Percentiles rank a stretch among this genome's conserved stretches.
phyloP scores from a whole-genome alignment of 2,888 invertebrate genomes.

The Xestoiulus laeticollis region DNA sequence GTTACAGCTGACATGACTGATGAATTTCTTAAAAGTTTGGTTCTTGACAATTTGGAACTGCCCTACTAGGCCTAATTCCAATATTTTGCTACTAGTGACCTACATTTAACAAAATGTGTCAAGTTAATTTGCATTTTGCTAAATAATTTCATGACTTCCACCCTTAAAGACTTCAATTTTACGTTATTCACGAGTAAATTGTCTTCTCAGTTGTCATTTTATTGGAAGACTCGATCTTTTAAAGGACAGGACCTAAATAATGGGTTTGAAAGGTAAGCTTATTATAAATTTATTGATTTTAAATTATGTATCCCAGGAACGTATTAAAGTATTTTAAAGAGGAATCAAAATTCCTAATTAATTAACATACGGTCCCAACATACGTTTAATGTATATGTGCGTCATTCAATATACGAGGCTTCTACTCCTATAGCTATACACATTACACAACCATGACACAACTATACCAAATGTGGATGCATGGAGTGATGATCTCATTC shows the following conservation, averaged over 20 bases:
- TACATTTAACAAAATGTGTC: not conserved
- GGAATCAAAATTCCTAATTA: too few relatives aligned
- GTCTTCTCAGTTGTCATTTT: not conserved
- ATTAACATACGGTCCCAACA: too few relatives aligned
- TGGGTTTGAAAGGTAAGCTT: not conserved
- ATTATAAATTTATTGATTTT: not conserved
- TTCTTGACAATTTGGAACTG: not conserved
- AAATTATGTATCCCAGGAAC: too few relatives aligned
- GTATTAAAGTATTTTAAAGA: too few relatives aligned
- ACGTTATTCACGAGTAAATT: not conserved
- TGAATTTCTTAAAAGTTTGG: not conserved
- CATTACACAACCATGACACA: too few relatives aligned
- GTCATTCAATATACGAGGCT: too few relatives aligned
- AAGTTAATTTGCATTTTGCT: not conserved
- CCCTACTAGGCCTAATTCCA: not conserved
- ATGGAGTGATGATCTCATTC: too few relatives aligned
- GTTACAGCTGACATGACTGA: not conserved
- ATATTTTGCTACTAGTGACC: conserved; percentile 23
- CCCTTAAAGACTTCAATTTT: not conserved
- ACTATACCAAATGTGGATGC: too few relatives aligned
- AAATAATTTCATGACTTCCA: not conserved
- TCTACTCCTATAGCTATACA: too few relatives aligned
- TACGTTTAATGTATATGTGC: too few relatives aligned
- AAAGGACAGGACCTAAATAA: not conserved
- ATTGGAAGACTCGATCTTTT: not conserved